Conservation (phyloP, 1,140 invertebrate genomes). For the Danaus plexippus region DNA sequence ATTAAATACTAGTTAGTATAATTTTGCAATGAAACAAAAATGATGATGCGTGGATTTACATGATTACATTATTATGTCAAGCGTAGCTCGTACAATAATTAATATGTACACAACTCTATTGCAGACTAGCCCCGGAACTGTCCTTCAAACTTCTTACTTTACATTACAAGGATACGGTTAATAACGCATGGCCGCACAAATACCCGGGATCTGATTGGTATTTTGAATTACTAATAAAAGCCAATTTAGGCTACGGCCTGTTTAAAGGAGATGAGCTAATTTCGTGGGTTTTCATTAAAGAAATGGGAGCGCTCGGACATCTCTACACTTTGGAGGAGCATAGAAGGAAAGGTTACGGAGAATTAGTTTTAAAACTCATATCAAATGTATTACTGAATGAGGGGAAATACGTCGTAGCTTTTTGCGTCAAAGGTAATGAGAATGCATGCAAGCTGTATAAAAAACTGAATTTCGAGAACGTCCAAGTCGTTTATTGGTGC, state of each 20-base stretch:
- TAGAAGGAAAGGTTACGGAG: conserved; percentile 14
- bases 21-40: too few species aligned
- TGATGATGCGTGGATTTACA: too few species aligned
- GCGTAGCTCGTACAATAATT: too few species aligned
- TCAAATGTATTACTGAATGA: conserved; percentile 27
- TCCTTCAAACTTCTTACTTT: conserved; percentile 23
- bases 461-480: conserved; percentile 30
- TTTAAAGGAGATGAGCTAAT: conserved; percentile 27
- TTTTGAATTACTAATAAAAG: conserved; percentile 29
- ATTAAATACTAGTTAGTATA: too few species aligned
- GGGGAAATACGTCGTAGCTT: conserved; percentile 28
- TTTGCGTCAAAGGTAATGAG: conserved; percentile 28
- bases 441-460: conserved; percentile 31
- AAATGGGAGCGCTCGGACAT: conserved; percentile 12
- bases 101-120: conserved; percentile 12
- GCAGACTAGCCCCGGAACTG: conserved; percentile 30
- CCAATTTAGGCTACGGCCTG: conserved; percentile 34
- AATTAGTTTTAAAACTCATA: conserved; percentile 27
- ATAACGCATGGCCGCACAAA: conserved; percentile 31
- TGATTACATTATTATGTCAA: too few species aligned
- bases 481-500: conserved; percentile 26
- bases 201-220: conserved; percentile 30
- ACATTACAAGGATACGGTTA: conserved; percentile 23
- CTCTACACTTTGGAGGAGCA: conserved; percentile 10
- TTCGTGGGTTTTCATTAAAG: conserved; percentile 25